Evolutionary conservation across 1,140 invertebrate species (phyloP).

Genomic region (Pseudomyrmex sp.): DNA sequence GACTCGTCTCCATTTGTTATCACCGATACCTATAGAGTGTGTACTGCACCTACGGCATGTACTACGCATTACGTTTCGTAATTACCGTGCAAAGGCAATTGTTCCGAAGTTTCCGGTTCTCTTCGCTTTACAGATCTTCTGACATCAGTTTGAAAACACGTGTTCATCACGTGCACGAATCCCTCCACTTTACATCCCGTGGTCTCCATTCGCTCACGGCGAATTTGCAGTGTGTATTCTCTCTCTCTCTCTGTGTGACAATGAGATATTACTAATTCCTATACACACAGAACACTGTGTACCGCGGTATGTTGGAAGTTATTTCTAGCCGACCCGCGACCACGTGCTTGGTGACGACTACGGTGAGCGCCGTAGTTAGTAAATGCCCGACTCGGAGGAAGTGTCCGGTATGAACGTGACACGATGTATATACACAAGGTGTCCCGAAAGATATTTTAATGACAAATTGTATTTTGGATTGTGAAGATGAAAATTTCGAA

Average conservation of each 20-base stretch:
- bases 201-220: too few relatives aligned
- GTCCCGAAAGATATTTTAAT: too few relatives aligned
- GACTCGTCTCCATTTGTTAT: slow-evolving; percentile 45
- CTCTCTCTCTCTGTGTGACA: slow-evolving; percentile 14
- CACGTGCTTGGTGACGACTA: slow-evolving; percentile 75
- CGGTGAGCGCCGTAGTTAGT: slow-evolving; percentile 18
- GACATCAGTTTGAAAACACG: background rate
- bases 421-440: background rate
- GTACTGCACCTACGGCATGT: background rate
- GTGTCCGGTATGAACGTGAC: background rate
- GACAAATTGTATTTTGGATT: too few relatives aligned
- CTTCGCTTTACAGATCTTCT: background rate
- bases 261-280: background rate
- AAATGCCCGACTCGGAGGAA: slow-evolving; percentile 14
- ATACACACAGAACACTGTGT: background rate
- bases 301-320: slow-evolving; percentile 26
- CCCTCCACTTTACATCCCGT: background rate
- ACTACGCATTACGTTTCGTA: background rate
- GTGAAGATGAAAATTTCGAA: too few relatives aligned
- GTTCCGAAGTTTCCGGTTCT: background rate
- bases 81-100: background rate
- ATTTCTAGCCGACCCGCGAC: slow-evolving; percentile 63
- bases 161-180: slow-evolving; percentile 30
- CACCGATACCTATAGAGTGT: background rate
- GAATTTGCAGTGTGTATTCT: background rate